Evolutionary conservation across 2,797 vertebrate species (phyloP).

Genomic region (Geotrypetes seraphini): DNA sequence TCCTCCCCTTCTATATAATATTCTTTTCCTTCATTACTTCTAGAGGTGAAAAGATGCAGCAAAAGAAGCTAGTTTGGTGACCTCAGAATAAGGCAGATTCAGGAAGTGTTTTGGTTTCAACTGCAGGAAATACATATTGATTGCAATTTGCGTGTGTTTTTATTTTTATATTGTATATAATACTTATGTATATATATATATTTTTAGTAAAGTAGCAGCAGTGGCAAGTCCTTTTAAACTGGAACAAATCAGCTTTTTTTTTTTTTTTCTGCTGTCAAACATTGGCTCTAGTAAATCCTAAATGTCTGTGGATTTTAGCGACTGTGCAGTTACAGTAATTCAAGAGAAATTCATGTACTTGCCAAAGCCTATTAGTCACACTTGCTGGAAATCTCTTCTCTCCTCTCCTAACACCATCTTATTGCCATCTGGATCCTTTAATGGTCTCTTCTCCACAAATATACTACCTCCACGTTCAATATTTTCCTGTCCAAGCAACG

Average conservation of each 20-base stretch:
- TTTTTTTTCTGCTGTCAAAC: slow-evolving; percentile 15
- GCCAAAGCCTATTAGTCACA: slow-evolving; percentile 38
- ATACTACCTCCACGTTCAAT: slow-evolving; percentile 22
- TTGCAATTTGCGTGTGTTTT: not conserved
- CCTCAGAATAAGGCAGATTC: slow-evolving; percentile 3
- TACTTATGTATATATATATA: too few species aligned
- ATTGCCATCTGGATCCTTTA: slow-evolving; percentile 19
- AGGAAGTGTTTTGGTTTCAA: slow-evolving; percentile 4
- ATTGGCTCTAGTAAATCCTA: slow-evolving; percentile 29
- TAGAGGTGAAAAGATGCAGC: slow-evolving; percentile 5
- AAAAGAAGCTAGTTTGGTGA: slow-evolving; percentile 1
- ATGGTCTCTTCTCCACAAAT: slow-evolving; percentile 10
- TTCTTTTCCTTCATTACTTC: slow-evolving; percentile 19
- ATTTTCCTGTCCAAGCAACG: slow-evolving; percentile 4
- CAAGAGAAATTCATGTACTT: slow-evolving; percentile 29
- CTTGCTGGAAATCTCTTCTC: slow-evolving; percentile 26
- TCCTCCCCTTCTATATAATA: slow-evolving; percentile 15
- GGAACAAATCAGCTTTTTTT: slow-evolving; percentile 36
- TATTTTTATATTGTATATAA: too few species aligned
- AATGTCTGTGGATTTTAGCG: slow-evolving; percentile 34
- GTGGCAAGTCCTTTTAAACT: slow-evolving; percentile 22
- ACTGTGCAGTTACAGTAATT: slow-evolving; percentile 23
- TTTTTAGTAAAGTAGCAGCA: slow-evolving; percentile 20
- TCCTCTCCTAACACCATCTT: slow-evolving; percentile 14
- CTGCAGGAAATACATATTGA: slow-evolving; percentile 5